Percentiles rank a stretch among this genome's conserved stretches.
phyloP scores from a whole-genome alignment of 2,797 vertebrate genomes.

The Periparus ater region DNA sequence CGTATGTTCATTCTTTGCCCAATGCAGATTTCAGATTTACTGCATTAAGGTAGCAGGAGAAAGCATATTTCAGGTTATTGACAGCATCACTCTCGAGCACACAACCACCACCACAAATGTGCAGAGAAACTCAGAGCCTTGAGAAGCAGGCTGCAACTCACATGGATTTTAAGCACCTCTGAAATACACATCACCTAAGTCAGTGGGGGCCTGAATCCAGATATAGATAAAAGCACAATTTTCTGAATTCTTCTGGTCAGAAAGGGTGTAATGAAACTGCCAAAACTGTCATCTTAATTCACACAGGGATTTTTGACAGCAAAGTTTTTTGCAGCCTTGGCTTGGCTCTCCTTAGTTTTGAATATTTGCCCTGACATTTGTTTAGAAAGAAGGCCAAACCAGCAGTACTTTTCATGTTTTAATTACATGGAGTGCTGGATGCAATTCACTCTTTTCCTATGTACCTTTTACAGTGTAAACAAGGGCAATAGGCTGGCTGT shows the following conservation, averaged over 20 bases:
- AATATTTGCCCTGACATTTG: constrained; percentile 37
- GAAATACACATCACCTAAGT: neutral
- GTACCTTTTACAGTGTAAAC: constrained; percentile 60
- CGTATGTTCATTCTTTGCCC: neutral
- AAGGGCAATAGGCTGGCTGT: constrained; percentile 57
- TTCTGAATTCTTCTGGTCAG: neutral
- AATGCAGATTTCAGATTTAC: neutral
- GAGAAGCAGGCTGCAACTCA: neutral
- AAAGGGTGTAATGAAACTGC: neutral
- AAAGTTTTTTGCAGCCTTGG: neutral
- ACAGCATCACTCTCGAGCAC: neutral
- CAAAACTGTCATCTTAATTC: neutral
- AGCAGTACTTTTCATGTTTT: constrained; percentile 58
- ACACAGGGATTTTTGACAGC: neutral
- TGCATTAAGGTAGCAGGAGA: neutral
- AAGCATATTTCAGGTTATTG: neutral
- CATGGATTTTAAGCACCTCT: neutral
- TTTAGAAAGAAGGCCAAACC: constrained; percentile 53
- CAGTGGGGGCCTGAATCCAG: neutral
- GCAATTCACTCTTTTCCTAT: constrained; percentile 8
- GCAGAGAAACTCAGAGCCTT: neutral
- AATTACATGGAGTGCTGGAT: constrained; percentile 24
- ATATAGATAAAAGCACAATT: neutral
- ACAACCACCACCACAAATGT: neutral
- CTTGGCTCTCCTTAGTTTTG: constrained; percentile 6